Conservation (phyloP, 1,140 invertebrate genomes). For the Laodelphax striatellus region DNA sequence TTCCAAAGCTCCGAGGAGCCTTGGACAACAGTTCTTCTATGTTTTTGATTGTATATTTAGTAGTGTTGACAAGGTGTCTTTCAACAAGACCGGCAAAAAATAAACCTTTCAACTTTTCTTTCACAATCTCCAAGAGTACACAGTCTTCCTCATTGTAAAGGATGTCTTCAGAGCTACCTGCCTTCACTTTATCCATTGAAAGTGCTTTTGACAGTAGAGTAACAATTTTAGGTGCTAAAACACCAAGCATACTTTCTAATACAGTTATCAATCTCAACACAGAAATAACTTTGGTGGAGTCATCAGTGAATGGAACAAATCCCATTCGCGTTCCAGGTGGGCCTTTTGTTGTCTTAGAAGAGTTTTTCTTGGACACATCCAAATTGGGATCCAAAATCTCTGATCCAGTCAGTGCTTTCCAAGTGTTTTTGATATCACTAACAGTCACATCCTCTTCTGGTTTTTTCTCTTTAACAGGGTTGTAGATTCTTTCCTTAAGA, state of each 20-base stretch:
- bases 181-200: conserved; percentile 56
- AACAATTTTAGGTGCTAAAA: conserved; percentile 62
- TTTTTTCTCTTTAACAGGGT: conserved; percentile 5
- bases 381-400: too few species aligned
- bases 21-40: conserved; percentile 23
- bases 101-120: conserved; percentile 74
- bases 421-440: too few species aligned
- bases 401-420: too few species aligned
- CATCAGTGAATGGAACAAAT: not conserved
- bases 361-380: too few species aligned
- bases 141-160: conserved; percentile 54
- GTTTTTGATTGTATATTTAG: conserved; percentile 38
- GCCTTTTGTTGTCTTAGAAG: not conserved
- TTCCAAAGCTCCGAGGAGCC: conserved; percentile 15
- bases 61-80: conserved; percentile 45
- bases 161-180: conserved; percentile 57
- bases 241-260: conserved; percentile 66
- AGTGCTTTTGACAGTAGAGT: conserved; percentile 58
- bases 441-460: conserved; percentile 14
- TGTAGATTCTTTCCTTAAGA: conserved; percentile 36
- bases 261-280: conserved; percentile 62
- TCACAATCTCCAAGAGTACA: conserved; percentile 67
- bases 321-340: not conserved
- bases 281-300: not conserved
- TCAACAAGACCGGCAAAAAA: conserved; percentile 61